These are phyloP conservation scores for Carlito syrichta DNA, from an alignment of 2,113 vertebrate species.

Conservation along the genomic window DNA sequence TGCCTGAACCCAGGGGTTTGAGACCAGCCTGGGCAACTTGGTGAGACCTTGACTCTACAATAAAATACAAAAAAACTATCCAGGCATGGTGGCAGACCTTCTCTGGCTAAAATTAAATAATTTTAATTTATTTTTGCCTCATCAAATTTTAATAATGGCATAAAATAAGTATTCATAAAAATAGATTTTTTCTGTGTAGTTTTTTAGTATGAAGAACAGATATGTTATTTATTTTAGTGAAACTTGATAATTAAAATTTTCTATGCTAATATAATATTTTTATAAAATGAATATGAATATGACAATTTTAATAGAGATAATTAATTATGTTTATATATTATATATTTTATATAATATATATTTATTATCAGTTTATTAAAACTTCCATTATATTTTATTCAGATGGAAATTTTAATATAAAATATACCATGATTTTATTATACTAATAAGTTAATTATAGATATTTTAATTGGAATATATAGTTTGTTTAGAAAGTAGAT, in stretches of 20 bases:
- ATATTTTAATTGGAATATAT: no score
- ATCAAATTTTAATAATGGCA: neutral
- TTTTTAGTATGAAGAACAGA: neutral
- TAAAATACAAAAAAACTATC: no score
- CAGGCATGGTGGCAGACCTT: no score
- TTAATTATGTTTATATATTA: neutral
- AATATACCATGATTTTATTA: neutral
- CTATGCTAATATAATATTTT: neutral
- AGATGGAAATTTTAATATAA: neutral
- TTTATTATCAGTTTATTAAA: neutral
- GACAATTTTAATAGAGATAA: no score
- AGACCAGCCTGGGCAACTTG: no score
- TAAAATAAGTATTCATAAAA: neutral
- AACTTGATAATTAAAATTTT: neutral
- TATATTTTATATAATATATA: slow-evolving; percentile 14
- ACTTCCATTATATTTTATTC: neutral
- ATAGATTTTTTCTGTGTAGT: neutral
- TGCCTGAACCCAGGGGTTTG: no score
- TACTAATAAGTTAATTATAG: neutral
- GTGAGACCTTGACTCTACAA: no score
- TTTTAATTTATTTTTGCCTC: neutral
- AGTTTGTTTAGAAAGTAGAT: no score
- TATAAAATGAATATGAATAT: neutral
- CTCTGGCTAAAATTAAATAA: neutral
- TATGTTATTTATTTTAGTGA: neutral